Conservation (phyloP, 2,888 invertebrate species). For the Ligdia adustata region DNA sequence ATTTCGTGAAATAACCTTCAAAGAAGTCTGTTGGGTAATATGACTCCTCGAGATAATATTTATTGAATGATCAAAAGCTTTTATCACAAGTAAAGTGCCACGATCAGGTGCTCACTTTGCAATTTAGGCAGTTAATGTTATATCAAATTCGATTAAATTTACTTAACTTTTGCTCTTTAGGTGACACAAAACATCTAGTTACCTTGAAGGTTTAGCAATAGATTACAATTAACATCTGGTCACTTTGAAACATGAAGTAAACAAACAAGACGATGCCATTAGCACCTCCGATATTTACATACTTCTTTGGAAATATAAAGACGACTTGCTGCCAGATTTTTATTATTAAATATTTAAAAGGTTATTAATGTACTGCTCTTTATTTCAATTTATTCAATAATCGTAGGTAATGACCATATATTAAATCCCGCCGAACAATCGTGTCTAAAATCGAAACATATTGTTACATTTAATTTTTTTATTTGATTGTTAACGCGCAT, state of each 20-base stretch:
- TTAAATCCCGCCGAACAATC: too few relatives aligned
- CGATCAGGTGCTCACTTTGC: conserved; percentile 11
- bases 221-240: conserved; percentile 36
- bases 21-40: conserved; percentile 8
- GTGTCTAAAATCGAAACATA: not conserved
- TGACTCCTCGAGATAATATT: conserved; percentile 5
- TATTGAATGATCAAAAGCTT: conserved; percentile 19
- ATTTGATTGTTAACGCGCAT: too few relatives aligned
- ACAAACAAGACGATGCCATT: conserved; percentile 41
- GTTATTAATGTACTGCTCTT: too few relatives aligned
- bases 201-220: conserved; percentile 58
- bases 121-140: conserved; percentile 13
- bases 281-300: conserved; percentile 36
- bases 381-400: too few relatives aligned
- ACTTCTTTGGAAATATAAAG: conserved; percentile 19
- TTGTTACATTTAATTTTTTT: too few relatives aligned
- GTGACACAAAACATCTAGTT: conserved; percentile 30
- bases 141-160: conserved; percentile 22
- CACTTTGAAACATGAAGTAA: conserved; percentile 41
- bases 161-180: conserved; percentile 41
- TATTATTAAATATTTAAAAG: too few relatives aligned
- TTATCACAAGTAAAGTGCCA: conserved; percentile 17
- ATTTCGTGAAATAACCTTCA: conserved; percentile 11
- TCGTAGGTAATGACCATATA: too few relatives aligned
- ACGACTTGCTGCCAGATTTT: too few relatives aligned